Base-by-base conservation (phyloP, 2,113 vertebrate species). In the Psilopsiagon aymara region DNA sequence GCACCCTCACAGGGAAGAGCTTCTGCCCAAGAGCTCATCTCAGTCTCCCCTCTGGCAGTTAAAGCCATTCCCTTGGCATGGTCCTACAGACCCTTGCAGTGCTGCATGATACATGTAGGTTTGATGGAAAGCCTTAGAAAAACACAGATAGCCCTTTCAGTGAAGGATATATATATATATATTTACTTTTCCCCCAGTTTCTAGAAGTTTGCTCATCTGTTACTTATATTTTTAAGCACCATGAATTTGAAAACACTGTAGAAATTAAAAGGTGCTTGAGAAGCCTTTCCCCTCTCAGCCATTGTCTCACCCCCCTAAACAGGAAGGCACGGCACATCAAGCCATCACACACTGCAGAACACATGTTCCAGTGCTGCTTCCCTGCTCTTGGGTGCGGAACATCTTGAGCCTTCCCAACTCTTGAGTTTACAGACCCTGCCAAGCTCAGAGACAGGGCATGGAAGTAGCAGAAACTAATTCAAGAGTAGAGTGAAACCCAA, bases 91-190 rank as follows among this genome's bases (percentile, higher is more conserved):
- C 33, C n/a, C 57, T 59, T 10, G 21, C 21, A 35, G 33, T 24
- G 57, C 24, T 23, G 13, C 57, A 59, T 35, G n/a, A 9, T 24
- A 24, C 57, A 59, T 23, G 57, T 24, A 59, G 1, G 5, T 11
- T 33, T 20, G 60, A 44, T 5, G 70, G 33, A 29, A 52, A 75
- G 39, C 1, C 80, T 5, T 0, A 15, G 73, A 15, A 43, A 47
- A 62, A 10, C 73, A 60, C 29, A n/a, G 11, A 16, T 0, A 37
- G 16, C 13, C 4, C 4, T 43, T 33, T 15, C 77, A 27, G 5
- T 5, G 33, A 41, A 31, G 12, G 53, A 23, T 4, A 57, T 4
- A 59, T 59, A 59, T 23, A 57, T 9, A 21, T 2, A 0, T 11
- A 6, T 13, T 3, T 46, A 11, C 39, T 20, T 63, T 57, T 4